Evolutionary conservation across 2,888 invertebrate genomes (phyloP), one percentile per base, ranked within the genome.

Genomic region (Amblyjoppa fuscipennis): DNA sequence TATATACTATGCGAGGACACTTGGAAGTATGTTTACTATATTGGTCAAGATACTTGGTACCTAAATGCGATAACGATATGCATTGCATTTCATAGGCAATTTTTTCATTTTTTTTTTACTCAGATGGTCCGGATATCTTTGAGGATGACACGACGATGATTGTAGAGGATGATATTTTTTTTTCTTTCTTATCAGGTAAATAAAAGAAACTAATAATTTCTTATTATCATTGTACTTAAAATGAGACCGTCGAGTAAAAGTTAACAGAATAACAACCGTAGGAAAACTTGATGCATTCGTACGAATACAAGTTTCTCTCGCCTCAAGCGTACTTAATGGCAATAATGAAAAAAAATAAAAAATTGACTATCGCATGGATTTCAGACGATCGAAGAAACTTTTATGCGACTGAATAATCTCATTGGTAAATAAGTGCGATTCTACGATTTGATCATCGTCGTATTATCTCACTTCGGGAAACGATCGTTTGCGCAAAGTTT

Each of bases 211-310:
- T 49, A 11, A 49, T n/a, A 25, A 85, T 66, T 79, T 79, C 76
- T 82, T 78, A 64, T 82, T 79, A 79, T 68, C 56, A 75, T 68
- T 82, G 85, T 85, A 85, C 85, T 85, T 85, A 85, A 85, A 59
- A 59, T 3, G 28, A 41, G 41, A 83, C 70, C 70, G 56, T 79
- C 49, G 74, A 53, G 76, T 61, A 49, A 73, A 38, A 76, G 59
- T 76, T 73, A 77, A 76, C 59, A 68, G 56, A 28, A 80, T 78
- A 20, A 64, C 25, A 56, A 75, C 45, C 59, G 45, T 71, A 75
- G 38, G 41, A 74, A 61, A 20, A 34, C 61, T 70, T 31, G 3
- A 20, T 74, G 11, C 45, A 61, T 83, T 71, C 70, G 49, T 68
- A 53, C 73, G 41, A 77, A 83, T 68, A 73, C 56, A 77, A 78